Base-by-base conservation (phyloP, 2,888 invertebrate genomes). In the Drosophila bunnanda region DNA sequence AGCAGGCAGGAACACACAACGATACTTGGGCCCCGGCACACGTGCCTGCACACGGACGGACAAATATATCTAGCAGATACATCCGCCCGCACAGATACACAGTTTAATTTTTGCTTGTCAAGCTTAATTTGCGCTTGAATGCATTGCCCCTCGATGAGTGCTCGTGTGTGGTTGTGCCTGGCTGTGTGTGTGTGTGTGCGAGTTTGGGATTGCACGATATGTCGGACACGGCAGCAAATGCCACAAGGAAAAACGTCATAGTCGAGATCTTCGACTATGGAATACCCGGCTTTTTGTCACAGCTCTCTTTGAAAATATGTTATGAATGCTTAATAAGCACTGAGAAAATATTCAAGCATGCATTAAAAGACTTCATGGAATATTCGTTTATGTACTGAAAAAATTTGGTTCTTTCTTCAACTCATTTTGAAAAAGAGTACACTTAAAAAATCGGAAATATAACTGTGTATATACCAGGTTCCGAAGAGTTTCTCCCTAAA, bases 31-130 rank as follows among this genome's bases (percentile, higher is more conserved):
- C 58, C 43, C 22, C 52, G 30, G 52, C n/a, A 76, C 70, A 65
- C 41, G 46, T 34, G 59, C 30, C 32, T 59, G 54, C 66, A 77
- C 38, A 59, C 36, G 53, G 25, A 58, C 13, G 32, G 2, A 43
- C 32, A 54, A 52, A 44, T 39, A 34, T 52, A 61, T 65, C 64
- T 52, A 20, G 17, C 32, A 65, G 64, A 65, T 65, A 65, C 64
- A 44, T 25, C 41, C 62, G 20, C 50, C 62, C 41, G 30, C 28
- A 56, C 44, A 52, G 38, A 48, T 56, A 55, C 43, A 71, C 69
- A 84, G 81, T 85, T 88, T 88, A 85, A 85, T 88, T 85, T 85
- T 86, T 86, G 85, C 85, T 88, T 88, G 86, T 88, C 88, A 86
- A 86, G 85, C 85, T 86, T 88, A 83, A 86, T 86, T 86, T 88